Percentiles rank a stretch among this genome's conserved stretches.
Evolutionary conservation across 2,113 vertebrate genomes (phyloP).

Genomic region (Colius striatus): DNA sequence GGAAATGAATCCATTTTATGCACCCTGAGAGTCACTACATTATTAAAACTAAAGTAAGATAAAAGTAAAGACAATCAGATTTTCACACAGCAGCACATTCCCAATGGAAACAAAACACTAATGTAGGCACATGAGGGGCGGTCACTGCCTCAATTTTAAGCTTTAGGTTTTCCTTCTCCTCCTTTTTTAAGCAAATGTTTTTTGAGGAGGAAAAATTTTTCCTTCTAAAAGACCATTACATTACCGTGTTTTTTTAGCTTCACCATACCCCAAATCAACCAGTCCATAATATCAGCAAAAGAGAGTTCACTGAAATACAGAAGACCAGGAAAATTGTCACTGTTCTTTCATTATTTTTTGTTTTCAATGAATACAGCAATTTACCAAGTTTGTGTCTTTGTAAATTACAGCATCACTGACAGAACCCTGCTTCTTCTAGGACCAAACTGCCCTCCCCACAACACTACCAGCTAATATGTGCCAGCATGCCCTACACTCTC

Average conservation of each 20-base stretch:
- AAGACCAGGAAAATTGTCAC: not conserved
- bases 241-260: not conserved
- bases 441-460: not conserved
- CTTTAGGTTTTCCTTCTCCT: not conserved
- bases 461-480: not conserved
- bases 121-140: fast-evolving
- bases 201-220: not conserved
- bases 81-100: not conserved
- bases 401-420: not conserved
- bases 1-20: not conserved
- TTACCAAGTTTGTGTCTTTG: not conserved
- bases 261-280: not conserved
- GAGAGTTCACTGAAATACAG: not conserved
- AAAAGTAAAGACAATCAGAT: not conserved
- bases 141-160: not conserved
- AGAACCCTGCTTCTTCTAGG: not conserved
- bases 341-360: not conserved
- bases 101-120: not conserved
- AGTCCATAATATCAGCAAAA: not conserved
- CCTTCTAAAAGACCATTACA: not conserved
- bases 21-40: not conserved
- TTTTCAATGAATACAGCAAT: not conserved
- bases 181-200: not conserved
- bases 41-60: not conserved
- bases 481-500: not conserved